These are phyloP conservation scores for Arizona elegans DNA, from an alignment of 2,113 vertebrate species.

Conservation along the genomic window DNA sequence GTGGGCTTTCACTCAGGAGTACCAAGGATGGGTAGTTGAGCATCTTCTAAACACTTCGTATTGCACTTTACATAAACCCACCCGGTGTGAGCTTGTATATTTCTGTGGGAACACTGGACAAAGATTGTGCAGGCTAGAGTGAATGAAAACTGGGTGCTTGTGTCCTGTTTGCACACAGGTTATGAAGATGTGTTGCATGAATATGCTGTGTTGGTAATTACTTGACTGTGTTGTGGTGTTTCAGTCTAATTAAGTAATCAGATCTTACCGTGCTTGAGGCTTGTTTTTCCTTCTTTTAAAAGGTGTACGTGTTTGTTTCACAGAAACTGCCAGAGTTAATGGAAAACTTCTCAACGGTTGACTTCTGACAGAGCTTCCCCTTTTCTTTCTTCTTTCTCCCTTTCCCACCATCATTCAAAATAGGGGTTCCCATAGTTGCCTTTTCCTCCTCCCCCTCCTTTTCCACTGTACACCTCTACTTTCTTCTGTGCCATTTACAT, in stretches of 20 bases:
- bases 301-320: neutral
- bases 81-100: neutral
- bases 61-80: neutral
- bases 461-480: neutral
- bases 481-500: neutral
- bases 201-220: neutral
- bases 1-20: neutral
- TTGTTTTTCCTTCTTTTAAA: neutral
- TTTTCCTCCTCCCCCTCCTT: neutral
- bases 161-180: neutral
- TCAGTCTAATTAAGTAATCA: neutral
- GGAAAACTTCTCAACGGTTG: neutral
- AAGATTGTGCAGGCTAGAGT: neutral
- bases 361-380: neutral
- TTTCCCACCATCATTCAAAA: neutral
- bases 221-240: neutral
- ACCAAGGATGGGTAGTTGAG: neutral
- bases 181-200: neutral
- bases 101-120: neutral
- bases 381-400: neutral
- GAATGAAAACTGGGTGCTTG: neutral
- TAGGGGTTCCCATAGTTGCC: neutral
- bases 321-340: neutral
- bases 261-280: neutral
- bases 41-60: neutral